Base-by-base conservation (phyloP, 1,140 invertebrate genomes). In the Camponotus pennsylvanicus region DNA sequence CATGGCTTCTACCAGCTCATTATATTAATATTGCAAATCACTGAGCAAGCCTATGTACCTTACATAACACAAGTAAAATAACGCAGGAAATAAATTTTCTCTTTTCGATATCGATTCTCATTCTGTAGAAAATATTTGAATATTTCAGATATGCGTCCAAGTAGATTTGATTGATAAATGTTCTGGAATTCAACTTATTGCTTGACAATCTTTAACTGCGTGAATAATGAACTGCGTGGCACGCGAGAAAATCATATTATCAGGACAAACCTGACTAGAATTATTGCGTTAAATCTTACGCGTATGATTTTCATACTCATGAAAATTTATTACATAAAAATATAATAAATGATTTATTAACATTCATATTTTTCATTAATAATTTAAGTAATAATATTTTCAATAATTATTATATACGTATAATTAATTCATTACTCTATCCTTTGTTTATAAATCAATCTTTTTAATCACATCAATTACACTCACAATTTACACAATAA, bases 101-200 rank as follows among this genome's bases (percentile, higher is more conserved):
- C 64, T 52, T 49, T 64, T 13, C 18, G 9, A 15, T 37, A 55
- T 49, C 69, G 40, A 27, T 3, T 63, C 55, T 49, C 7, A 34
- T 37, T 40, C n/a, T 37, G 52, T 8, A 64, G 37, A 37, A n/a
- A 61, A 64, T 64, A 71, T 89, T 88, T 89, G 70, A 86, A 89
- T 45, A 45, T 86, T 77, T 66, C 70, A 86, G 57, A 86, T 86
- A 34, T 7, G 8, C 11, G 11, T 37, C 18, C 18, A 52, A 52
- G 18, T 11, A 13, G 42, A 27, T 61, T 79, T 78, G 40, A 15
- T 40, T 78, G 40, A 15, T 40, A 49, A 5, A 59, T 34, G 6
- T n/a, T 11, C n/a, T 45, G 27, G 32, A 59, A 71, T 70, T 84
- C 13, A 37, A 66, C 7, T 70, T 42, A 11, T 78, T 15, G 27